Conservation (phyloP, 1,140 invertebrate genomes). For the Hesperophylax magnus region DNA sequence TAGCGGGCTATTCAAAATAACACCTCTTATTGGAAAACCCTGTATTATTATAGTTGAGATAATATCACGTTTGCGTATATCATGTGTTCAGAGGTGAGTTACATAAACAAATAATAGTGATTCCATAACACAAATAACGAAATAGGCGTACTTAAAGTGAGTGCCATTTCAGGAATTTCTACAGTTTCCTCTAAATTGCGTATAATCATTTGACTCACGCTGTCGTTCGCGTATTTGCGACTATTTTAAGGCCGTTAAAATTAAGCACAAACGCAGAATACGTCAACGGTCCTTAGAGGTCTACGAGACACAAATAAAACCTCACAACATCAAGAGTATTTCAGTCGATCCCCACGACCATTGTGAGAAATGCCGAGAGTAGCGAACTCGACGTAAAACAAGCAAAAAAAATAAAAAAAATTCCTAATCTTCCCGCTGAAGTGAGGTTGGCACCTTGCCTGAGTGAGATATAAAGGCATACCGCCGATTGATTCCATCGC, state of each 20-base stretch:
- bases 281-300: background rate
- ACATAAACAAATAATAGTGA: background rate
- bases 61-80: background rate
- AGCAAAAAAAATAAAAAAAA: background rate
- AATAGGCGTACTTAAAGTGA: background rate
- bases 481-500: background rate
- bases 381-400: conserved; percentile 11
- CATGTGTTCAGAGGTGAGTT: background rate
- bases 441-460: conserved; percentile 7
- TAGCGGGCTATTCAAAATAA: no score
- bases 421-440: conserved; percentile 15
- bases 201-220: background rate
- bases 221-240: background rate
- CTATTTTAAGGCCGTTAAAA: conserved; percentile 19
- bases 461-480: background rate
- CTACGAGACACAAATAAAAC: conserved; percentile 27
- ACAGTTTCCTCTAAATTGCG: conserved; percentile 1
- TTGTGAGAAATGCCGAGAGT: background rate
- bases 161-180: background rate
- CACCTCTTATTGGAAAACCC: no score
- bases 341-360: background rate
- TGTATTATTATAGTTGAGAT: no score
- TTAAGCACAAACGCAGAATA: conserved; percentile 21
- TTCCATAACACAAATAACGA: conserved; percentile 4
- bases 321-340: background rate